Base-by-base conservation (phyloP, 2,113 vertebrate species). In the Ageneiosus marmoratus region DNA sequence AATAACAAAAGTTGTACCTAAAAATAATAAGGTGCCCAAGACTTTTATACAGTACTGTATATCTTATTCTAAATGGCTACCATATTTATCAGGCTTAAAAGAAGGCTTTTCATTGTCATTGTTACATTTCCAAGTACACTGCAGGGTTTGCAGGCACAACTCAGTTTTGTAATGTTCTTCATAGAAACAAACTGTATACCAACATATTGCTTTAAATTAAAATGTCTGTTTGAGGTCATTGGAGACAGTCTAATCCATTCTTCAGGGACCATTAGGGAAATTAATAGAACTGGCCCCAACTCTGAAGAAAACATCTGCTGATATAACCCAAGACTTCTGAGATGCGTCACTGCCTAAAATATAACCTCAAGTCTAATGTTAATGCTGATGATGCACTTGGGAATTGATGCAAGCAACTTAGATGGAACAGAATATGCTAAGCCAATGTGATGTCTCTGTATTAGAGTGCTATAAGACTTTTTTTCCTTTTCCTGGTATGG, bases 221-320 rank as follows among this genome's bases (percentile, higher is more conserved):
- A 82, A 48, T 62, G 74, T 67, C 85, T 82, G 53, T 60, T 76
- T 41, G 29, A 79, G 62, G 74, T 89, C 84, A 86, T 84, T 88
- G 87, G 79, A 67, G 32, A 84, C 79, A 70, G 78, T 84, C 79
- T 65, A 86, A 81, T 86, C 82, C 74, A 24, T 80, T 90, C 88
- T 85, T 86, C 75, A 55, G 89, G 84, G 90, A 91, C 77, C 83
- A 87, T 79, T 79, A 80, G 60, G 88, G 85, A 83, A 86, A 88
- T 88, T 87, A 86, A 86, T 88, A 84, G 82, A 89, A 90, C 86
- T 79, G 58, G 79, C 79, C 75, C 81, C 34, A 46, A 77, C 51
- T 74, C 69, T 72, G 50, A 76, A 34, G 77, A 78, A 72, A 88
- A 86, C 80, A 86, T 84, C 80, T 88, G 81, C 81, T 80, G 51